Conservation (phyloP, 2,888 invertebrate species). For the Rhagium mordax region DNA sequence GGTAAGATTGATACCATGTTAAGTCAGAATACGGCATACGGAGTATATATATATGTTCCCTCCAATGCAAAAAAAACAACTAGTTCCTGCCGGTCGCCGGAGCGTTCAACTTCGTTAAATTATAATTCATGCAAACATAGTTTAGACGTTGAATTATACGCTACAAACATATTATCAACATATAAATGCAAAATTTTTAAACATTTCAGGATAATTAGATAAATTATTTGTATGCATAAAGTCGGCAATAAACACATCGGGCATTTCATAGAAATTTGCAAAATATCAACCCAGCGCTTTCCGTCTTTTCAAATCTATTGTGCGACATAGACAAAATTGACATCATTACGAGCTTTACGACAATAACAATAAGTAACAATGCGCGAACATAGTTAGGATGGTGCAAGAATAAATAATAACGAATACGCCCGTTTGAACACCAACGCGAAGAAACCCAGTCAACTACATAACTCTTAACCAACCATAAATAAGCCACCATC, state of each 20-base stretch:
- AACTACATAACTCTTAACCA: conserved; percentile 33
- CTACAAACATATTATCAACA: neutral
- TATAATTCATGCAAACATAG: neutral
- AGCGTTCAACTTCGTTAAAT: neutral
- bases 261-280: conserved; percentile 34
- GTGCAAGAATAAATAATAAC: conserved; percentile 52
- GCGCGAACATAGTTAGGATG: conserved; percentile 51
- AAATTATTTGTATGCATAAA: conserved; percentile 3
- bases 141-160: neutral
- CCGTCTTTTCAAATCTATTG: conserved; percentile 10
- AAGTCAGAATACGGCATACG: no score
- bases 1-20: no score
- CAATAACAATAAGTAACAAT: conserved; percentile 56
- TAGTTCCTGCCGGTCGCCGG: neutral
- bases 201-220: neutral
- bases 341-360: conserved; percentile 51
- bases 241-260: conserved; percentile 15
- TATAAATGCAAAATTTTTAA: neutral
- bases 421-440: conserved; percentile 51
- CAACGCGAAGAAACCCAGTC: conserved; percentile 55
- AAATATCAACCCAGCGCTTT: conserved; percentile 14
- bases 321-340: conserved; percentile 39
- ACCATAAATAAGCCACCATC: conserved; percentile 57
- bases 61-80: no score
- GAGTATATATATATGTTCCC: no score